These are phyloP conservation scores for Tarsius wallacei DNA, from an alignment of 2,797 vertebrate genomes.

Conservation along the genomic window DNA sequence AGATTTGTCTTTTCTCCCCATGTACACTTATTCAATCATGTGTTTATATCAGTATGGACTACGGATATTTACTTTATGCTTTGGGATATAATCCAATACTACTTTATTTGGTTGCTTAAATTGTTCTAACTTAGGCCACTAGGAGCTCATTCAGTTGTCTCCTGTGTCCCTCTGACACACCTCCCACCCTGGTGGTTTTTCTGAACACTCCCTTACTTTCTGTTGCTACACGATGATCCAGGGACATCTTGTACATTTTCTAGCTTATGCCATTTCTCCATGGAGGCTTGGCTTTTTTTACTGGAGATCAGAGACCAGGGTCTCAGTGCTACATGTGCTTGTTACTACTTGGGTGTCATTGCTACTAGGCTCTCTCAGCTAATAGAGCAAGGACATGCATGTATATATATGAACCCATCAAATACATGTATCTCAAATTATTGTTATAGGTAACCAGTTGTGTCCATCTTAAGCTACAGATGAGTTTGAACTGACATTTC, in stretches of 20 bases:
- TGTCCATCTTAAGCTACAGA: background rate
- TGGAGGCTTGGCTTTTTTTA: background rate
- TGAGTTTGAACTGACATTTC: background rate
- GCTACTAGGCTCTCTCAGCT: background rate
- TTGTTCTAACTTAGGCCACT: background rate
- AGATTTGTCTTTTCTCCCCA: background rate
- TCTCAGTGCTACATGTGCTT: background rate
- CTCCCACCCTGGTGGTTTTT: background rate
- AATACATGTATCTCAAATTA: background rate
- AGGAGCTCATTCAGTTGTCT: background rate
- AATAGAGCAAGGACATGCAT: background rate
- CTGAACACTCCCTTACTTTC: background rate
- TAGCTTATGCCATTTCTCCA: background rate
- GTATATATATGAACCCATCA: background rate
- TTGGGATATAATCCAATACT: background rate
- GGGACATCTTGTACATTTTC: background rate
- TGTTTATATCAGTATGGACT: background rate
- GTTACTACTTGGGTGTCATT: background rate
- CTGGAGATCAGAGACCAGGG: background rate
- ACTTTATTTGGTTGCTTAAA: background rate
- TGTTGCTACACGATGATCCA: background rate
- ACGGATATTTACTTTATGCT: background rate
- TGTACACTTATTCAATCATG: background rate
- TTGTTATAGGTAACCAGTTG: background rate
- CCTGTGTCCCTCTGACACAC: background rate